Base-by-base conservation (phyloP, 2,797 vertebrate species). In the Eulemur rubriventer region DNA sequence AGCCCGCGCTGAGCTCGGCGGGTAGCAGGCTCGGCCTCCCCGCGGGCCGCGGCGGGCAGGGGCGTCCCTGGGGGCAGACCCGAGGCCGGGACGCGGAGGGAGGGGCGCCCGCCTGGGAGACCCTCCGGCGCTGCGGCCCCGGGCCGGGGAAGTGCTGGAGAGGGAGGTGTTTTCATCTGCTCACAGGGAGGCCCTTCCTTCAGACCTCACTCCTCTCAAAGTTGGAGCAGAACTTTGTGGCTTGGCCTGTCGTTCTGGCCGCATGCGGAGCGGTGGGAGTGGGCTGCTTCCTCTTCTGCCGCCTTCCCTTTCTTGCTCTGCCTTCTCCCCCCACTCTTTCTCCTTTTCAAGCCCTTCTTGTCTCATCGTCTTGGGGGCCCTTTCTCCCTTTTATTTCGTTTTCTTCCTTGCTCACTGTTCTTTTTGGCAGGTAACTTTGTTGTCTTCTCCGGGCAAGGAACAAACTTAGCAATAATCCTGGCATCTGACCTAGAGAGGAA, bases 201-300 rank as follows among this genome's bases (percentile, higher is more conserved):
- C 2, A 46, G 38, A 50, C 57, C 57, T 92, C 18, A 1, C 52
- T 20, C 35, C 22, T 89, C 38, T 3, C 83, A 6, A 6, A 73
- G 63, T 96, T 69, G 72, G 43, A 65, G 10, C 55, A 16, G 57
- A 84, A 57, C 94, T 92, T 55, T 2, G 67, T 8, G 87, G 48
- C 73, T 35, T 20, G 72, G 50, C 81, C 24, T 57, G 80, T n/a
- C 14, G 80, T 46, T 43, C 5, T 12, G 26, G 43, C 61, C 57
- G 22, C 50, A 50, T 30, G 61, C 18, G 35, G 48, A 35, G 87
- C 17, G 63, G 17, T 22, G 85, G 50, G 33, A 18, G 55, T 26
- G 69, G 24, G 78, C 10, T 35, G 73, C 80, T 41, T 13, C 41
- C 52, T 59, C 11, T 0, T 41, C 17, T 1, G 48, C 24, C 9